These are phyloP conservation scores for Halcyon badia DNA, from an alignment of 2,797 vertebrate genomes.

Conservation along the genomic window DNA sequence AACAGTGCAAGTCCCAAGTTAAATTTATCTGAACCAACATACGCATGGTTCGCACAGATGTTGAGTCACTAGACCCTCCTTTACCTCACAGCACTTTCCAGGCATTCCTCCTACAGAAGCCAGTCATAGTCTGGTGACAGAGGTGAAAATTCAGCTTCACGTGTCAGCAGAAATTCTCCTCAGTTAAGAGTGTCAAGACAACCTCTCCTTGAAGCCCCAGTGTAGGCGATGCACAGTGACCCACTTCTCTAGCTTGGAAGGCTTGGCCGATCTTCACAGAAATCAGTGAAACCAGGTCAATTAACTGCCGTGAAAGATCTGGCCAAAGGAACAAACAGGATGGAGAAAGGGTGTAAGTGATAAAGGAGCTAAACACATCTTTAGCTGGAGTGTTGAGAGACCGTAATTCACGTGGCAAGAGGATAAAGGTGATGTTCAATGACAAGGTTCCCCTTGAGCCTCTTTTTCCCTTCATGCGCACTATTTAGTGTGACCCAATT, in stretches of 20 bases:
- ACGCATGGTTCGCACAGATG: fast-evolving
- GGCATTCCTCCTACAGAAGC: neutral
- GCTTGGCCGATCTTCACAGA: conserved; percentile 17
- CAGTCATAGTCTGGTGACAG: neutral
- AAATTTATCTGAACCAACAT: neutral
- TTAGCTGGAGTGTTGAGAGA: conserved; percentile 3
- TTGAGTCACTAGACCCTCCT: neutral
- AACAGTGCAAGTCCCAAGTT: neutral
- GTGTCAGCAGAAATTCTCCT: neutral
- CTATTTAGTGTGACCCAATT: neutral
- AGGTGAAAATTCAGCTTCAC: neutral
- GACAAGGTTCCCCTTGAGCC: neutral
- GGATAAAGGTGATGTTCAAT: conserved; percentile 21
- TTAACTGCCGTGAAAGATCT: neutral
- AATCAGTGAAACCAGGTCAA: conserved; percentile 29
- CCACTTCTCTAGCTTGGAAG: conserved; percentile 37
- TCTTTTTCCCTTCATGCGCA: fast-evolving
- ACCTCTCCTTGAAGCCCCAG: neutral
- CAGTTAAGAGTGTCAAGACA: neutral
- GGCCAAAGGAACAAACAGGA: neutral
- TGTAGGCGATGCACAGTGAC: neutral
- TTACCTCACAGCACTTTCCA: neutral
- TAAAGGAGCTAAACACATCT: conserved; percentile 13
- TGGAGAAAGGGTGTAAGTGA: neutral
- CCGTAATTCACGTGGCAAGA: neutral